Conservation (phyloP, 1,140 invertebrate genomes). For the Trichonephila clavata region DNA sequence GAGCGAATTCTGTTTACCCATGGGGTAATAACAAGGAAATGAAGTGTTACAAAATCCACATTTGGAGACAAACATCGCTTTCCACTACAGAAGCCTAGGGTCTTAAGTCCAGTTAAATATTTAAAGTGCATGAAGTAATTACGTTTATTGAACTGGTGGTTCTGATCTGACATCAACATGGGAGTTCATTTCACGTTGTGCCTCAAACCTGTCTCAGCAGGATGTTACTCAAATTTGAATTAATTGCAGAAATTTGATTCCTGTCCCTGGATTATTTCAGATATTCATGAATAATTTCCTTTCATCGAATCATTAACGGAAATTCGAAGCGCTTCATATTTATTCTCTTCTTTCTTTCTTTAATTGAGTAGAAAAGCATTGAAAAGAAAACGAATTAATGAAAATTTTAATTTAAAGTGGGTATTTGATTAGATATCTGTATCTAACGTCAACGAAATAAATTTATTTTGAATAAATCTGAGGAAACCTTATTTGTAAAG, state of each 20-base stretch:
- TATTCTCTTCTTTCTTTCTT: neutral
- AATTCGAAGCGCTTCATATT: neutral
- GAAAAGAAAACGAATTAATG: neutral
- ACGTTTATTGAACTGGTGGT: conserved; percentile 5
- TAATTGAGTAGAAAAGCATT: neutral
- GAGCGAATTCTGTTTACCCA: too few species aligned
- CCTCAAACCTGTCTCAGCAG: neutral
- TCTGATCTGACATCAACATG: neutral
- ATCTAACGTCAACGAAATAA: neutral
- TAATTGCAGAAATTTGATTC: neutral
- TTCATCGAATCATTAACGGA: neutral
- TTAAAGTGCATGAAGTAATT: neutral
- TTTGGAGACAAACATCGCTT: neutral
- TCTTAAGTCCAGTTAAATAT: conserved; percentile 7
- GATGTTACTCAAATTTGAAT: neutral
- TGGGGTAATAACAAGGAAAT: neutral
- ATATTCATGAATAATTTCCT: conserved; percentile 8
- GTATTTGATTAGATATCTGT: neutral
- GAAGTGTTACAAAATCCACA: neutral
- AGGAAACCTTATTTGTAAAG: too few species aligned
- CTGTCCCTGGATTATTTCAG: neutral
- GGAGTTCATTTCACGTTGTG: neutral
- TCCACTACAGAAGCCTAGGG: neutral
- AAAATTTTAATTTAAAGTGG: neutral
- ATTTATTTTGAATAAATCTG: neutral